Conservation (phyloP, 2,113 vertebrate genomes). For the Promerops cafer region DNA sequence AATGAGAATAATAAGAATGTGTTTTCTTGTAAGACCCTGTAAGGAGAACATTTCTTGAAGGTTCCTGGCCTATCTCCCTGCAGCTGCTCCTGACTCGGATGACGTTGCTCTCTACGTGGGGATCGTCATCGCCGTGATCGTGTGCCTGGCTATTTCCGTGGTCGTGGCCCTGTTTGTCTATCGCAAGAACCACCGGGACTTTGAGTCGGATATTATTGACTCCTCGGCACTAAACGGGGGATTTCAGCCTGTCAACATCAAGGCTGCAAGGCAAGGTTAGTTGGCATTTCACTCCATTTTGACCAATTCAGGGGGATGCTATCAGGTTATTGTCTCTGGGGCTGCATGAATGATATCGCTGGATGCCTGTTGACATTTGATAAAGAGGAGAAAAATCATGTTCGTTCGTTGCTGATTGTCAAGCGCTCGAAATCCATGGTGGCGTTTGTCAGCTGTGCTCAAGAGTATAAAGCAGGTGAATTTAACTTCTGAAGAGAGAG, state of each 20-base stretch:
- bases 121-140: constrained; percentile 88
- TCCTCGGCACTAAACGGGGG: constrained; percentile 90
- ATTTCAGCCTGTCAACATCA: constrained; percentile 93
- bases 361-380: neutral
- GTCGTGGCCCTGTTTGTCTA: constrained; percentile 90
- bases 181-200: constrained; percentile 92
- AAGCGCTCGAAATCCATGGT: neutral
- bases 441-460: neutral
- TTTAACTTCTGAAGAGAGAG: neutral
- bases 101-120: constrained; percentile 91
- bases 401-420: neutral
- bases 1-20: neutral
- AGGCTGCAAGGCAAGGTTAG: constrained; percentile 91
- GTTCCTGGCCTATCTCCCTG: neutral
- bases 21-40: neutral
- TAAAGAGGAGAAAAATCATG: neutral
- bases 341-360: neutral
- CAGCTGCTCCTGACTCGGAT: constrained; percentile 89
- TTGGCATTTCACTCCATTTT: neutral
- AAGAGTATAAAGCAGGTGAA: neutral
- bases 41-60: neutral
- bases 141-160: constrained; percentile 90
- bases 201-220: constrained; percentile 92
- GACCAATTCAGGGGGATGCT: neutral
- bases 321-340: neutral